Base-by-base conservation (phyloP, 1,140 invertebrate species). In the Habropoda laboriosa region DNA sequence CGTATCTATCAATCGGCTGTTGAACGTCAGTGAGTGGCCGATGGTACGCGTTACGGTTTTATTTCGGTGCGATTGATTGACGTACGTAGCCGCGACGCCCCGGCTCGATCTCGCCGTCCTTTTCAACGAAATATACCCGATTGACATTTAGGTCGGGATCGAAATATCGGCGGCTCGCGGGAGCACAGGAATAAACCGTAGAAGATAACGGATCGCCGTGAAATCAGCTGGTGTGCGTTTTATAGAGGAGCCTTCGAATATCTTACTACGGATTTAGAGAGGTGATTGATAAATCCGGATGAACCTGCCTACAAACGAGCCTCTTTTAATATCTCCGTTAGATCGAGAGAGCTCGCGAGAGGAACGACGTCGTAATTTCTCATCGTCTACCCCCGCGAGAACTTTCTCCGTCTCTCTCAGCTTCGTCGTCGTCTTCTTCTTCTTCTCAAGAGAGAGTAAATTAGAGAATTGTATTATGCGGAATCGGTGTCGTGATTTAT, bases 51-150 rank as follows among this genome's bases (percentile, higher is more conserved):
- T 86, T 80, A 67, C 53, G 73, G 47, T 83, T 85, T 71, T 68
- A 78, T 85, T 85, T 81, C 67, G 63, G 55, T 58, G 24, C n/a
- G 32, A 47, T 64, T 76, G 82, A 86, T 86, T 81, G 79, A 81
- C 73, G 51, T 60, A 64, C 74, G 42, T 60, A 49, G 47, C 68
- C 42, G 79, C 49, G 73, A 81, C 79, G 53, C 45, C n/a, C n/a
- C n/a, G n/a, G 24, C 74, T 73, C 60, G 42, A 77, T 68, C 49
- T 47, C 42, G 53, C n/a, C 32, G 51, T 77, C 66, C 55, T 80
- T 80, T 64, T 73, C 72, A 72, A 53, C 76, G 60, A 74, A 70
- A 70, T 49, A 66, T 42, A 32, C 47, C n/a, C 78, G 82, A 81
- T 81, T 73, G 83, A 85, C 82, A 63, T 84, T 81, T 73, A 27